Evolutionary conservation across 2,113 vertebrate genomes (phyloP), one percentile per base, ranked within the genome.

Genomic region (Cyphomyrus plagiostoma): DNA sequence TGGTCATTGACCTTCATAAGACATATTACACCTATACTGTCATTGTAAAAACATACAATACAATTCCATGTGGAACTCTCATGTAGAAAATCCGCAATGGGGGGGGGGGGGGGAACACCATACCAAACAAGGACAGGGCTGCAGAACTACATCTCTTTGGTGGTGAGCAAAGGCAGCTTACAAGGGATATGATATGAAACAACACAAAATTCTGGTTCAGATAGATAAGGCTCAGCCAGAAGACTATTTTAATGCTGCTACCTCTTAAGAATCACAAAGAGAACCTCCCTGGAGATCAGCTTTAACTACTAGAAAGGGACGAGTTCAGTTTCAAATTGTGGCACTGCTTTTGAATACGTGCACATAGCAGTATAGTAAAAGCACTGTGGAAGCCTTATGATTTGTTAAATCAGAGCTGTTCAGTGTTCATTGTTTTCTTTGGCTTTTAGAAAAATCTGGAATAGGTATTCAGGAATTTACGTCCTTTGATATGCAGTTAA

Each of bases 41-140:
- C 62, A 66, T 66, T 66, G n/a, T 66, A 66, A 66, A 66, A 66
- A 66, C 62, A 66, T 66, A 66, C 62, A 70, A 70, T 70, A 26
- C 3, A 70, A 70, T 30, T 70, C 62, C 3, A 30, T 13, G 62
- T 66, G n/a, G 62, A 66, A 26, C 62, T 66, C n/a, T 66, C 62
- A 26, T 30, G n/a, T 11, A 26, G n/a, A 26, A 62, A n/a, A 9
- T n/a, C 58, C 2, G 23, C 7, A n/a, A 9, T 53, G 13, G 15
- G 17, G 52, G 52, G 17, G 4, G 3, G 13, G 15, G 17, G 52
- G 52, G 52, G 4, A 8, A n/a, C 56, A n/a, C 30, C n/a, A 17
- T 88, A 90, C 87, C 42, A 83, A 88, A 92, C 90, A 91, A 91
- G 88, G 70, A 90, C 45, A 89, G 80, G 86, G 26, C 90, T 83